Percentiles rank a stretch among this genome's conserved stretches.
phyloP scores from a whole-genome alignment of 2,113 vertebrate genomes.

The Amia ocellicauda region DNA sequence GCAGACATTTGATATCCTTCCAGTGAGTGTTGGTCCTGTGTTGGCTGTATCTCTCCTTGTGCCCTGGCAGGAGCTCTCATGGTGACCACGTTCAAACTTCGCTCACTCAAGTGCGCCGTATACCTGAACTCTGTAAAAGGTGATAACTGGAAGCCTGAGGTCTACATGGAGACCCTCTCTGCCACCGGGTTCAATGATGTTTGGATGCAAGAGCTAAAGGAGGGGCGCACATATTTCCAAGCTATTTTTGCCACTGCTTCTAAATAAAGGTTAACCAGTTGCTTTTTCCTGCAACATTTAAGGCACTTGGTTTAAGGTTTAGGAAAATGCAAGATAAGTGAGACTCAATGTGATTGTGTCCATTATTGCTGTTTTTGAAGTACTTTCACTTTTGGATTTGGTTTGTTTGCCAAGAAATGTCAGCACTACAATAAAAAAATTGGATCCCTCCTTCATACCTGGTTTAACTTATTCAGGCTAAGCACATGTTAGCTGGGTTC shows the following conservation, averaged over 20 bases:
- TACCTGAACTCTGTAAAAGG: conserved; percentile 35
- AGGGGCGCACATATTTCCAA: conserved; percentile 41
- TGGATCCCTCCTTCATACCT: no score
- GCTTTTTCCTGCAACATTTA: no score
- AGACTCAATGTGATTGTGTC: no score
- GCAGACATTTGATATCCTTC: not conserved
- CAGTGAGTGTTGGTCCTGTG: not conserved
- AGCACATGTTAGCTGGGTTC: no score
- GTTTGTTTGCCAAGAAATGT: no score
- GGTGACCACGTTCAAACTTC: conserved; percentile 50
- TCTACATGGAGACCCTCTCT: conserved; percentile 55
- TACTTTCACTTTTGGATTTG: no score
- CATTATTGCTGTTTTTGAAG: no score
- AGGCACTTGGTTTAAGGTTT: no score
- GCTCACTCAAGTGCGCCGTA: not conserved
- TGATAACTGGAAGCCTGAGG: conserved; percentile 54
- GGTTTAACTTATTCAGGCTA: no score
- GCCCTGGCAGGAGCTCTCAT: conserved; percentile 49
- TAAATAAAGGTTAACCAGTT: conserved; percentile 32
- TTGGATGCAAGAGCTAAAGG: conserved; percentile 47
- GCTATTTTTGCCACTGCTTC: conserved; percentile 57
- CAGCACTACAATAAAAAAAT: no score
- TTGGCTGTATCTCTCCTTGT: not conserved
- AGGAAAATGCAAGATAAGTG: no score
- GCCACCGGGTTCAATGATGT: conserved; percentile 56